These are phyloP conservation scores for Caenorhabditis virilis DNA, from an alignment of 2,888 invertebrate species.

Conservation along the genomic window DNA sequence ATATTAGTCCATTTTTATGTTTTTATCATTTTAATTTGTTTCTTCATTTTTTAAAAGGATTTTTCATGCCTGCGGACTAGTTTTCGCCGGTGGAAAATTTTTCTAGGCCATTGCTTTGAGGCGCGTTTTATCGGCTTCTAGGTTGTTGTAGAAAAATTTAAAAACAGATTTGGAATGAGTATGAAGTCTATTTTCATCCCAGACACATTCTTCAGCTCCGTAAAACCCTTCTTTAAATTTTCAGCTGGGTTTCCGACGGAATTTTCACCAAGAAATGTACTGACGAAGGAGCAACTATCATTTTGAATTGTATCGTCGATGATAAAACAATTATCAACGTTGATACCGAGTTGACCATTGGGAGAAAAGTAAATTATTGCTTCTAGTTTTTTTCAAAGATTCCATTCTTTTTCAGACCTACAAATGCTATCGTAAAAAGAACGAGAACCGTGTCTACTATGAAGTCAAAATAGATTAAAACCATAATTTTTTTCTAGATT, in stretches of 20 bases:
- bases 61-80: too few species aligned
- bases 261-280: conserved; percentile 60
- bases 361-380: conserved; percentile 37
- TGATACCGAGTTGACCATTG: conserved; percentile 46
- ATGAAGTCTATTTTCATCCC: not conserved
- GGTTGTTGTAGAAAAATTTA: too few species aligned
- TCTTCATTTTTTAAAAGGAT: too few species aligned
- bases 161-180: too few species aligned
- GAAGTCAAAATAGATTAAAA: conserved; percentile 43
- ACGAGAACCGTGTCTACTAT: conserved; percentile 44
- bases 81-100: too few species aligned
- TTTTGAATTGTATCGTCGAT: conserved; percentile 53
- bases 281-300: conserved; percentile 47
- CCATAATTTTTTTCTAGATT: conserved; percentile 17
- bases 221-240: conserved; percentile 4
- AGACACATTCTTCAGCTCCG: too few species aligned
- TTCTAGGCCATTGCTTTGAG: too few species aligned
- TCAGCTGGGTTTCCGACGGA: conserved; percentile 54
- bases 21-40: too few species aligned
- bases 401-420: conserved; percentile 33
- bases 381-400: not conserved
- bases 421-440: conserved; percentile 45
- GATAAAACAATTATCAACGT: conserved; percentile 52
- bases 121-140: too few species aligned
- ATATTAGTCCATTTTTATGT: too few species aligned